Evolutionary conservation across 2,888 invertebrate species (phyloP), one percentile per base, ranked within the genome.

Genomic region (Pheosia gnoma): DNA sequence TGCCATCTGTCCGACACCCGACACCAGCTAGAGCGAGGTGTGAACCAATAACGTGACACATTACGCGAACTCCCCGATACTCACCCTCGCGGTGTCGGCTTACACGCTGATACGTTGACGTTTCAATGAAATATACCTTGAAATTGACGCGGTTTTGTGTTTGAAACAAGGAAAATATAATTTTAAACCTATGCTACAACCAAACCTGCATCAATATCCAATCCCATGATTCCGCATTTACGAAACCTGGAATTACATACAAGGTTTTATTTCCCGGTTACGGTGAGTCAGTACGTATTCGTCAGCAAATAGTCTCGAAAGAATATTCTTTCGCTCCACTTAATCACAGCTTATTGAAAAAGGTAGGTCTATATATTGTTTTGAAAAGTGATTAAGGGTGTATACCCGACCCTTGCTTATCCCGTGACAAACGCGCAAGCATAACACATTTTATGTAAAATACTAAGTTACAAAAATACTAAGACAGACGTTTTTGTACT

Each of bases 31-130:
- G 25, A 37, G 55, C 51, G 56, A 60, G 56, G 56, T 60, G 59
- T 56, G 56, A 56, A 56, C 59, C 59, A 38, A 49, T 56, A 55
- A 45, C 49, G 38, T 60, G 59, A 51, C 59, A 60, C 59, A 47
- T 57, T 57, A 60, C 52, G 52, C 51, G 13, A 49, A 49, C 51
- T 53, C 60, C 41, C 57, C 51, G 25, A 41, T 6, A 37, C 25
- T 11, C 56, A 51, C 47, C 49, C 57, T 25, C 38, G 39, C 11
- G 39, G 51, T 47, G 25, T 60, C 45, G 9, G 10, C 43, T 60
- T 57, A 36, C 60, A 10, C 7, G 43, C 45, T 43, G 37, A 45
- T 10, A 54, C 37, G 4, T 59, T 11, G 59, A 54, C 25, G 53
- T 36, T 53, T 13, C 39, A 55, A 38, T 55, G 55, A 39, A 55